Base-by-base conservation (phyloP, 2,113 vertebrate species). In the Eulacestoma nigropectus region DNA sequence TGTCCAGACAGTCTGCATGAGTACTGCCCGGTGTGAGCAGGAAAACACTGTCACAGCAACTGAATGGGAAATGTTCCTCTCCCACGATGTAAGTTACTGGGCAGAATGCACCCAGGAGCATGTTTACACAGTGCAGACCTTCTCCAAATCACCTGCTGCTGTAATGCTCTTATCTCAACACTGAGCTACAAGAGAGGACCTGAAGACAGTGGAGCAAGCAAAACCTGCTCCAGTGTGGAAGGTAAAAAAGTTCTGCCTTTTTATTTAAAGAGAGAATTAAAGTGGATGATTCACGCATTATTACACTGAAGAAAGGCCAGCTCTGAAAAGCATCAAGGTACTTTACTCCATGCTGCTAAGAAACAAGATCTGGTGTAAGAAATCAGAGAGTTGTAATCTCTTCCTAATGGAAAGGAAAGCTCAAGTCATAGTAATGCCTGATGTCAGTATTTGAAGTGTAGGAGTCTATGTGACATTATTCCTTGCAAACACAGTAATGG, bases 21-120 rank as follows among this genome's bases (percentile, higher is more conserved):
- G 2, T 1, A 13, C 29, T 17, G 16, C 12, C 56, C 5, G 2
- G 12, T 4, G 26, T 0, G 5, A n/a, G 32, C 69, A 22, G 57
- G 6, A 39, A 72, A 77, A 46, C 47, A 37, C 33, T 8, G 33
- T 6, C 35, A 29, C 4, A n/a, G 57, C 37, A 55, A 9, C 23
- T 11, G 25, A 11, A 35, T 4, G 14, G n/a, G 78, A 27, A 49
- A 53, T 0, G 3, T 8, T 76, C 44, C 32, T 22, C 33, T 82
- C 41, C 67, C 46, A 1, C 1, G 8, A 57, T 11, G 46, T 0
- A 29, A 44, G 18, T 50, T 39, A 25, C 44, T 22, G 53, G 32
- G 41, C 63, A 77, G 39, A 86, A 63, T 0, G 4, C 11, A 73
- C 16, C 30, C 60, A 33, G 46, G 14, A 80, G 46, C 1, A 10